Conservation (phyloP, 2,113 vertebrate species). For the Cyrtonyx montezumae region DNA sequence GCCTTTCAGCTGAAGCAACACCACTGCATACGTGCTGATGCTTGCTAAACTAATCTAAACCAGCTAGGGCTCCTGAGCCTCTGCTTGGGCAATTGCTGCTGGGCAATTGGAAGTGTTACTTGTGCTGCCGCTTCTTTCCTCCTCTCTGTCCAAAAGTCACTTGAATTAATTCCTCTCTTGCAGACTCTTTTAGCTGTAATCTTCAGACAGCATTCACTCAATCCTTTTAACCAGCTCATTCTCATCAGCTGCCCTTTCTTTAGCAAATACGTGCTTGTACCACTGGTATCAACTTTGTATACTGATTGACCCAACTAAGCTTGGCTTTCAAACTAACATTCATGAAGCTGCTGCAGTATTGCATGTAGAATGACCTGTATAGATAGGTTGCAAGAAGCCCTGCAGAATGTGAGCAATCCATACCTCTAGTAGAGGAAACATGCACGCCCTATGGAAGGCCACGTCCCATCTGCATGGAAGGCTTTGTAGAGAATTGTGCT, state of each 20-base stretch:
- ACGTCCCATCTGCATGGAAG: slow-evolving; percentile 17
- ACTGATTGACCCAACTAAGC: background rate
- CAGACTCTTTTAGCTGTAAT: background rate
- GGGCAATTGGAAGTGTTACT: background rate
- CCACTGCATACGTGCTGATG: background rate
- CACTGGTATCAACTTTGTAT: background rate
- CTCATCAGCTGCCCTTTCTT: background rate
- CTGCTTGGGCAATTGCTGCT: background rate
- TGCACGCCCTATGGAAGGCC: background rate
- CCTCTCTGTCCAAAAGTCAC: background rate
- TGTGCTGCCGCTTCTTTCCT: background rate
- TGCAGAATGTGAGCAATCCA: background rate
- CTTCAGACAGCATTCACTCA: background rate
- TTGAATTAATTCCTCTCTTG: background rate
- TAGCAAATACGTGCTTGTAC: background rate
- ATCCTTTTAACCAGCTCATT: background rate
- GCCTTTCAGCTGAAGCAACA: slow-evolving; percentile 39
- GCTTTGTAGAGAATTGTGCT: slow-evolving; percentile 37
- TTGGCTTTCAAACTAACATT: background rate
- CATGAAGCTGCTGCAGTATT: background rate
- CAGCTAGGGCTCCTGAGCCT: background rate
- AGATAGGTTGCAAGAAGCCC: background rate
- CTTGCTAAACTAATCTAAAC: slow-evolving; percentile 12
- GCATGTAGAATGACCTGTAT: background rate
- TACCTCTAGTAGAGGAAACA: background rate